Evolutionary conservation across 2,888 invertebrate genomes (phyloP), one percentile per base, ranked within the genome.

Genomic region (Teleogryllus oceanicus): DNA sequence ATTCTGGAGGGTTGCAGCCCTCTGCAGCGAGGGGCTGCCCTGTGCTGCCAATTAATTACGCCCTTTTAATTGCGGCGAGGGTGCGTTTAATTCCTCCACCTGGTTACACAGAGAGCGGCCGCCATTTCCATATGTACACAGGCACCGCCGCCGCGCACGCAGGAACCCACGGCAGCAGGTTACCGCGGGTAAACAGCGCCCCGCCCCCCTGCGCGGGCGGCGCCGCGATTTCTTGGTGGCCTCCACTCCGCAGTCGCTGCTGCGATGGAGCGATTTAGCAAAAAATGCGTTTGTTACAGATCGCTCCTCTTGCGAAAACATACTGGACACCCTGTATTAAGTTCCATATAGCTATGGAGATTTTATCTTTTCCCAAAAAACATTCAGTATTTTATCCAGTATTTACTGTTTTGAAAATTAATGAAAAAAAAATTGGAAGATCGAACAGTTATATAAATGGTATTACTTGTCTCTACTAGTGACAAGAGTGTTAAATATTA

Each of bases 41-140:
- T 18, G 16, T 8, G 13, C 62, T n/a, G 62, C 62, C 62, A 62
- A 62, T 62, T 62, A 62, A 62, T 62, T 62, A 62, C 62, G 62
- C 62, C 16, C 13, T 62, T 62, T 62, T 62, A 62, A 62, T 62
- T 62, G 62, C 62, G 62, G 62, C 62, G 62, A 62, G 62, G 62
- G 62, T 62, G 62, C 62, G 62, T 62, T 62, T 62, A 62, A 62
- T 62, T 62, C 62, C 62, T 62, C 62, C 62, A 62, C 62, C 62
- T 62, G 62, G 62, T 62, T 62, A 62, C 62, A 62, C 62, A 62
- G 62, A 18, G 62, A n/a, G 62, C 16, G 16, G n/a, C 13, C 16
- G 62, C 16, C 62, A 62, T 62, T 62, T 62, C 62, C 62, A 62
- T 62, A 62, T 62, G 62, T 62, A 62, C 62, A 62, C 62, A 62